Evolutionary conservation across 2,797 vertebrate species (phyloP).

Genomic region (Graptemys geographica): DNA sequence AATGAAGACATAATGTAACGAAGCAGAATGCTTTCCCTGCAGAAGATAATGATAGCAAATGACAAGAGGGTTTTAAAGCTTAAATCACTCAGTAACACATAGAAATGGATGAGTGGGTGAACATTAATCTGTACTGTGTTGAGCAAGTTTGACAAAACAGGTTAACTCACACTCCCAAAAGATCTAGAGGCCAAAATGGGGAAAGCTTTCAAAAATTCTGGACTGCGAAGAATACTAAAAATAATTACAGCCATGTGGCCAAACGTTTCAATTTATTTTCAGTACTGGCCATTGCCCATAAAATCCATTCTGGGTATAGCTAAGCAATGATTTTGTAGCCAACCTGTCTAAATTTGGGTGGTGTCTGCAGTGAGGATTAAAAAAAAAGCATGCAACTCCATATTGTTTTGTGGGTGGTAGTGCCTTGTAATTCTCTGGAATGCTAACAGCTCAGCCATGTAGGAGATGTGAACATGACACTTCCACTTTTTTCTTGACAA

Average conservation of each 20-base stretch:
- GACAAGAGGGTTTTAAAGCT: conserved; percentile 45
- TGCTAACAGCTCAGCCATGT: neutral
- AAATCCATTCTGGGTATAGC: neutral
- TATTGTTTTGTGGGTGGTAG: neutral
- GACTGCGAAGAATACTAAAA: neutral
- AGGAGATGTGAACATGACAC: neutral
- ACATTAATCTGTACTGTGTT: neutral
- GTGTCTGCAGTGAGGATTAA: neutral
- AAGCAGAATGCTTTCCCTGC: conserved; percentile 27
- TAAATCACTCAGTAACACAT: neutral
- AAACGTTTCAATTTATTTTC: conserved; percentile 1
- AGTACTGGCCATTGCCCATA: neutral
- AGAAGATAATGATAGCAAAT: conserved; percentile 46
- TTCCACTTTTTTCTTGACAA: neutral
- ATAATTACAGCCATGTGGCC: neutral
- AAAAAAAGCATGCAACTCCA: neutral
- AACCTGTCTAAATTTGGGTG: neutral
- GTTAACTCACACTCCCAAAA: neutral
- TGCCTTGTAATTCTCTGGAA: neutral
- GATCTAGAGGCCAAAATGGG: neutral
- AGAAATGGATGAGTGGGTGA: conserved; percentile 27
- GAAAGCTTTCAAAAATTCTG: neutral
- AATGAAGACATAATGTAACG: conserved; percentile 17
- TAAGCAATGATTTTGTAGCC: neutral
- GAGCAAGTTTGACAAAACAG: neutral